phyloP scores from a whole-genome alignment of 2,797 vertebrate species.

The Myotis pilosus region DNA sequence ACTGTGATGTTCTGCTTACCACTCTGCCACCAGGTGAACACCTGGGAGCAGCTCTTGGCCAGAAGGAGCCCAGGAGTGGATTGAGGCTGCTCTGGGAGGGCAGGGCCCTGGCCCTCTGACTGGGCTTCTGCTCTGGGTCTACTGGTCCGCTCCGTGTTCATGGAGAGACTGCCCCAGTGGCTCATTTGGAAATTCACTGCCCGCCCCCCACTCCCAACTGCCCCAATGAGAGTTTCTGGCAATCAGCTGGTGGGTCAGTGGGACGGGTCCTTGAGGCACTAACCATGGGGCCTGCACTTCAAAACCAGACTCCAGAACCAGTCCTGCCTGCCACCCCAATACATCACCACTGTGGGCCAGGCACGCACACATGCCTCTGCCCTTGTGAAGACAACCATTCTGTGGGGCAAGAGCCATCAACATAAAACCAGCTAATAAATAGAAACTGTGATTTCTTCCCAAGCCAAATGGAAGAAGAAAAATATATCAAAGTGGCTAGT shows the following conservation, averaged over 20 bases:
- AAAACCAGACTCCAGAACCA: background rate
- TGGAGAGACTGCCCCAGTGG: background rate
- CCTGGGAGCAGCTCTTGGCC: background rate
- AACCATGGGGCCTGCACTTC: background rate
- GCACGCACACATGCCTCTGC: background rate
- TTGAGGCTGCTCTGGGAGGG: background rate
- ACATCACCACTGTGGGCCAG: background rate
- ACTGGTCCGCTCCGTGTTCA: background rate
- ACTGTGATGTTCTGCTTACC: background rate
- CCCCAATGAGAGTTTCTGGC: background rate
- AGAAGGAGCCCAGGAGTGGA: background rate
- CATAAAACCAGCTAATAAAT: background rate
- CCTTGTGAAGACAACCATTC: background rate
- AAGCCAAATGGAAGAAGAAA: constrained; percentile 42
- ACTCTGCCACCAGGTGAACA: background rate
- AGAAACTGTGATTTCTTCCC: constrained; percentile 18
- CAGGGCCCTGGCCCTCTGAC: background rate
- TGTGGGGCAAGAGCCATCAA: background rate
- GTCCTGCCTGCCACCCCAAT: background rate
- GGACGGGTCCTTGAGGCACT: fast-evolving
- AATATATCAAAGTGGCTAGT: background rate
- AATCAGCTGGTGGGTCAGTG: background rate
- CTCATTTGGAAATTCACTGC: background rate
- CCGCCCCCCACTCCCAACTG: no score
- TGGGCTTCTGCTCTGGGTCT: background rate